Base-by-base conservation (phyloP, 2,888 invertebrate genomes). In the Agriopis aurantiaria region DNA sequence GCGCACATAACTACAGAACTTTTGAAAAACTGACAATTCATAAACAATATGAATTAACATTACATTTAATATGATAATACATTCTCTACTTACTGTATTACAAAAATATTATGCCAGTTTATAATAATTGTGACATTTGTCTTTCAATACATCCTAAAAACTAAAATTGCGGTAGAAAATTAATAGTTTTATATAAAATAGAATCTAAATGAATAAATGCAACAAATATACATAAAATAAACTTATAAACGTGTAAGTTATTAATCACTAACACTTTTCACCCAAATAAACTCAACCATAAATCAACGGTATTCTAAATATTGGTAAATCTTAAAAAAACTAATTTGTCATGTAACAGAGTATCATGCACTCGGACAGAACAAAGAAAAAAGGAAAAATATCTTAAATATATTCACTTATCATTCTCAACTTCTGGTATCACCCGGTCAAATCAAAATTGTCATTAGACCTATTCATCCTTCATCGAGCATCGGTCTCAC, bases 181-280 rank as follows among this genome's bases (percentile, higher is more conserved):
- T 75, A 75, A 61, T 74, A 69, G 56, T 56, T 73, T 60, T 63
- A 75, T 65, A 77, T 61, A 71, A 66, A 75, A 74, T 75, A 80
- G 65, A 78, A 68, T 79, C 77, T 79, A 75, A 73, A 82, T 83
- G 86, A 88, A 89, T 92, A 93, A 93, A 93, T 93, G 93, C 93
- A 92, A 90, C 90, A 88, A 87, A 90, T 90, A 89, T 91, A 91
- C 87, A 91, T 77, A 87, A 84, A 85, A 82, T 81, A 80, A 70
- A 70, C 60, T 52, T 71, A 71, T 79, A 80, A 77, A 77, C 77
- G 71, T 75, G 76, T 79, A 75, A 80, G 72, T 76, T 71, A 49
- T 14, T 49, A 49, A 77, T 83, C 82, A 83, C 81, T 78, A 82
- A 85, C 81, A 74, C 70, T 56, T 75, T 77, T 81, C 78, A 45